phyloP scores from a whole-genome alignment of 2,888 invertebrate species.

The Cheilosia urbana region DNA sequence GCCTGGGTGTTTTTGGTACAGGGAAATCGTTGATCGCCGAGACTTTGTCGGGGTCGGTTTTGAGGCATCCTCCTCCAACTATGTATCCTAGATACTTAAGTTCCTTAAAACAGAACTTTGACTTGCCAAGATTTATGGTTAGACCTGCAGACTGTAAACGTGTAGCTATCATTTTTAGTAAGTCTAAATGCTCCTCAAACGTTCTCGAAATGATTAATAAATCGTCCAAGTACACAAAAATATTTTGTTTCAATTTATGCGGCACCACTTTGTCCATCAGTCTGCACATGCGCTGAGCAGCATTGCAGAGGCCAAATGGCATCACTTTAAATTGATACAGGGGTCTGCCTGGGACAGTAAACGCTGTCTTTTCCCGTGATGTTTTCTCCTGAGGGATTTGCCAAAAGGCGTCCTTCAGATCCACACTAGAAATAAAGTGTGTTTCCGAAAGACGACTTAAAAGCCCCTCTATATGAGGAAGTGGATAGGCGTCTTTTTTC shows the following conservation, averaged over 20 bases:
- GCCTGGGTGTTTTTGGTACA: neutral
- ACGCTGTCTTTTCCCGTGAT: slow-evolving; percentile 8
- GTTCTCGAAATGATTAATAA: too few species aligned
- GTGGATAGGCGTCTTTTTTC: too few species aligned
- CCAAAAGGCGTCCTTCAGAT: slow-evolving; percentile 19
- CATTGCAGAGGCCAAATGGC: too few species aligned
- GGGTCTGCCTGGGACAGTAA: too few species aligned
- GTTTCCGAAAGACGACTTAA: slow-evolving; percentile 35
- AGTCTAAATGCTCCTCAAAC: too few species aligned
- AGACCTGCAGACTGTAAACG: neutral
- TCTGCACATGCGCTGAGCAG: too few species aligned
- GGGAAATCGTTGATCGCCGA: too few species aligned
- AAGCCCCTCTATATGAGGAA: neutral
- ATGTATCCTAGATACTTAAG: slow-evolving; percentile 26
- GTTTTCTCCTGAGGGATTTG: slow-evolving; percentile 21
- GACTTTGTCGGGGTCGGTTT: neutral
- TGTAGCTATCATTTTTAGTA: neutral
- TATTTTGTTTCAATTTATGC: slow-evolving; percentile 10
- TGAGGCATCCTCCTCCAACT: neutral
- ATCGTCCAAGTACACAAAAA: too few species aligned
- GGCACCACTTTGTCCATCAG: slow-evolving; percentile 2
- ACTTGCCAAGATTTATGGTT: slow-evolving; percentile 17
- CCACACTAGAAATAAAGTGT: slow-evolving; percentile 1
- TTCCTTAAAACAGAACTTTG: neutral
- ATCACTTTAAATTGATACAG: too few species aligned